Base-by-base conservation (phyloP, 2,888 invertebrate species). In the Nezara viridula region DNA sequence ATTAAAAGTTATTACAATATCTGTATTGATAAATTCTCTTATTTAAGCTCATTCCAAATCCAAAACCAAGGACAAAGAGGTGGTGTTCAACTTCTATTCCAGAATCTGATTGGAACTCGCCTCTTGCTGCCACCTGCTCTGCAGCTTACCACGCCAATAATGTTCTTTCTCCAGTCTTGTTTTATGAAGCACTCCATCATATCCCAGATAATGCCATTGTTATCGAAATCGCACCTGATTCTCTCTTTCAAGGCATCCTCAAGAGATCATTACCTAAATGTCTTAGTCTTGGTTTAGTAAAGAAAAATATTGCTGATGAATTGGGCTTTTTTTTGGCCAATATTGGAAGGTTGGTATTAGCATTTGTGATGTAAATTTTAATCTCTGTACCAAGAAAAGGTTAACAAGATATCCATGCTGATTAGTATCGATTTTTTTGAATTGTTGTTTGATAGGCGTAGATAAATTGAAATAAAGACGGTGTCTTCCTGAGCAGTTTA, bases 51-150 rank as follows among this genome's bases (percentile, higher is more conserved):
- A 97, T 99, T 92, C 95, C 96, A 0, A 94, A 94, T 90, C 96
- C 98, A 2, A 96, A 96, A 93, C 95, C 95, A 91, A 95, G 99
- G 91, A 95, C 96, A 0, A 91, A 95, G 0, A 95, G 96, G 91
- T 99, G 99, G 99, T 94, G 99, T 89, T 98, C 98, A 90, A 97
- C 98, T 47, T 98, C 98, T 88, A 96, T 99, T 92, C 98, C 98
- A 0, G 96, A 97, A 93, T 94, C 94, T 6, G 95, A 96, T 86
- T 98, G 98, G 98, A 94, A 94, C 91, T 94, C 95, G 0, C 95
- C 96, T 0, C 92, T 97, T 60, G 97, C 98, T 0, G 95, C 95
- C 92, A 94, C 95, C 91, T 98, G 98, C 90, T 98, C 98, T 86
- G 96, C 98, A 1, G 97, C 96, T 60, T 99, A 99, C 93, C 98